Evolutionary conservation across 2,888 invertebrate species (phyloP).

Genomic region (Cheilosia vulpina): DNA sequence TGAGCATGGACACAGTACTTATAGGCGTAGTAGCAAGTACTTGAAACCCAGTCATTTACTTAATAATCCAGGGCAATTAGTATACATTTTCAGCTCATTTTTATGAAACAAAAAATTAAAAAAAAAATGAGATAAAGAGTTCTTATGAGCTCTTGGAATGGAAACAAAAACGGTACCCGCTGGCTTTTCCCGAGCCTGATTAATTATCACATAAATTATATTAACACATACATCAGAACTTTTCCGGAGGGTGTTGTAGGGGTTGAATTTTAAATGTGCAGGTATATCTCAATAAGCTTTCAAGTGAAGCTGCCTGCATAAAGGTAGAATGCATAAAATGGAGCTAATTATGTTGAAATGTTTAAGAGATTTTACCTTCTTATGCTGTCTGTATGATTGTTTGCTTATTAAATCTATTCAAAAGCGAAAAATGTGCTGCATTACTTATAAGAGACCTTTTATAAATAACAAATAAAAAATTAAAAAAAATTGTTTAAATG

Average conservation of each 20-base stretch:
- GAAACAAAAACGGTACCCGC: constrained; percentile 59
- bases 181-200: constrained; percentile 63
- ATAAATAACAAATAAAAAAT: constrained; percentile 3
- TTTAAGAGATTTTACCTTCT: constrained; percentile 54
- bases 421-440: constrained; percentile 19
- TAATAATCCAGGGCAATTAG: constrained; percentile 51
- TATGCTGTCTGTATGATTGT: constrained; percentile 57
- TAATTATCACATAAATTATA: constrained; percentile 72
- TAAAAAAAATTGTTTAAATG: no score
- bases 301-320: constrained; percentile 41
- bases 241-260: constrained; percentile 54
- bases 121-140: constrained; percentile 37
- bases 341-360: constrained; percentile 70
- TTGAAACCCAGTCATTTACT: constrained; percentile 1
- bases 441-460: constrained; percentile 14
- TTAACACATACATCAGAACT: constrained; percentile 67
- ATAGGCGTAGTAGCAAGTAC: neutral
- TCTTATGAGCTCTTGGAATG: constrained; percentile 48
- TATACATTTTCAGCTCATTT: constrained; percentile 62
- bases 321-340: constrained; percentile 49
- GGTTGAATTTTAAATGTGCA: constrained; percentile 45
- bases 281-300: constrained; percentile 52
- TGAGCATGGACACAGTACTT: neutral
- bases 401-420: constrained; percentile 42
- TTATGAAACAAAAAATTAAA: constrained; percentile 2